Evolutionary conservation across 2,797 vertebrate genomes (phyloP), one percentile per base, ranked within the genome.

Genomic region (Betta splendens): DNA sequence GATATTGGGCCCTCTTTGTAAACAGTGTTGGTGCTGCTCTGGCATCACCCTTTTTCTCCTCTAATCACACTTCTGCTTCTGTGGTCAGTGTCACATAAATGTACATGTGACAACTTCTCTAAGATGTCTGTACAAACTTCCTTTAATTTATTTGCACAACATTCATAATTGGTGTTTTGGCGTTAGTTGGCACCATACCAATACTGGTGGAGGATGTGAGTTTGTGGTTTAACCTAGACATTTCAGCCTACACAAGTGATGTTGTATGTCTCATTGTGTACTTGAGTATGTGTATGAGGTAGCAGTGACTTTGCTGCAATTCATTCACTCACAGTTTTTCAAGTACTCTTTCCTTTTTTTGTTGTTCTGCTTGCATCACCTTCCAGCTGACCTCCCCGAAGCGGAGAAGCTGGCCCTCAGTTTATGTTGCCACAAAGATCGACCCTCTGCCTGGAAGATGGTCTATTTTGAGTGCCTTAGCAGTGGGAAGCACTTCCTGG

Each of bases 401-500:
- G 85, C 91, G 6, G 95, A 98, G 81, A 89, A 69, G 53, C 84
- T 93, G 11, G 53, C 93, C 69, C 89, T 97, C 75, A 89, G 85
- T 49, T 84, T 98, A 52, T 97, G 96, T 72, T 91, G 90, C 50
- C 87, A 94, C 69, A 80, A 85, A 1, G 86, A 94, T 60, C 92
- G 92, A 44, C 61, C 66, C 20, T 76, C 86, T 10, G 83, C 91
- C 23, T 99, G 97, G 98, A 98, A 95, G 89, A 85, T 82, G 57
- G 89, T 91, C 53, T 98, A 93, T 75, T 98, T 99, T 77, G 96
- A 98, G 89, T 98, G 94, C 86, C 90, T 96, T 74, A 95, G 87
- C 74, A 95, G 91, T 69, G 93, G 85, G 70, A 99, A 96, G 72
- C 97, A 99, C 88, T 99, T 98, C 81, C 91, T 99, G 5, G 96